Conservation (phyloP, 2,888 invertebrate genomes). For the Metalampra italica region DNA sequence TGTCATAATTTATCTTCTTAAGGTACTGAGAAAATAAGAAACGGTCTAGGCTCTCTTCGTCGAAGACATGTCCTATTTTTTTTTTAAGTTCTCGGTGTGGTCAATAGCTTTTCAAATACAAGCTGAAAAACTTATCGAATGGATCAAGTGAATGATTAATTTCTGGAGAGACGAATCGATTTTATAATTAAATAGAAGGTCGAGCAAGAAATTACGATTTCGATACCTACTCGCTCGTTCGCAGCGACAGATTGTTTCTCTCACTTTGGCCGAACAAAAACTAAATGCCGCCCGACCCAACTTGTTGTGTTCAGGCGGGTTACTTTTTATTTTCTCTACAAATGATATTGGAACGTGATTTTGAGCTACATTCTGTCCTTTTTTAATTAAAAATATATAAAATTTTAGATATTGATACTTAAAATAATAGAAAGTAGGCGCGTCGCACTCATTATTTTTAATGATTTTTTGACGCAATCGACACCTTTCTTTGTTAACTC, state of each 20-base stretch:
- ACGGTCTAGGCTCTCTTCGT: too few relatives aligned
- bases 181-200: constrained; percentile 43
- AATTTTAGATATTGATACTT: constrained; percentile 42
- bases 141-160: constrained; percentile 30
- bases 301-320: constrained; percentile 16
- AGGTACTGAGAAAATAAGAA: too few relatives aligned
- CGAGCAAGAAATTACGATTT: constrained; percentile 42
- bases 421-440: constrained; percentile 38
- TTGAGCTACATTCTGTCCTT: background rate
- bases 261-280: constrained; percentile 27
- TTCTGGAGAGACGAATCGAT: constrained; percentile 44
- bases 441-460: constrained; percentile 49
- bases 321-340: constrained; percentile 19
- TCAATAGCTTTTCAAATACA: constrained; percentile 35
- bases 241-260: constrained; percentile 32
- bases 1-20: too few relatives aligned
- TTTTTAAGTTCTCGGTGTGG: constrained; percentile 22
- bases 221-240: constrained; percentile 21
- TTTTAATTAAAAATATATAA: background rate
- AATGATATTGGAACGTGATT: constrained; percentile 4
- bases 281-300: too few relatives aligned
- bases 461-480: constrained; percentile 57
- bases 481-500: constrained; percentile 62
- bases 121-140: constrained; percentile 26
- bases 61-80: too few relatives aligned